Percentiles rank a stretch among this genome's conserved stretches.
These are phyloP conservation scores for Idris sp. DNA, from an alignment of 1,140 invertebrate genomes.

Conservation along the genomic window DNA sequence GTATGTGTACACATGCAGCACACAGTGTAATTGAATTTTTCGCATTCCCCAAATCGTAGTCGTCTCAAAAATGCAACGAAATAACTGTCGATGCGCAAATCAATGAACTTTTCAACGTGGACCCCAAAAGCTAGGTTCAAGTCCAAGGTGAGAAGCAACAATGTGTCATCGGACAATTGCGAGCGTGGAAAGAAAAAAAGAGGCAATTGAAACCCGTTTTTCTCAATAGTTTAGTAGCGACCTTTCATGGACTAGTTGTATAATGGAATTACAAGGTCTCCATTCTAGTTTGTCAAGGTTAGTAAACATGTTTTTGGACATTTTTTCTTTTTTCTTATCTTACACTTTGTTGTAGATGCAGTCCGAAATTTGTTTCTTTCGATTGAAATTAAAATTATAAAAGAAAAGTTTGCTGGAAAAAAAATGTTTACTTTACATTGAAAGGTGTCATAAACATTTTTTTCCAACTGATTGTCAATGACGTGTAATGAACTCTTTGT, in stretches of 20 bases:
- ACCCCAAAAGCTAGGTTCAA: conserved; percentile 17
- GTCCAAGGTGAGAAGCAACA: conserved; percentile 20
- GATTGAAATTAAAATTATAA: no score
- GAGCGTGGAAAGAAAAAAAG: conserved; percentile 22
- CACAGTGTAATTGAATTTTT: conserved; percentile 12
- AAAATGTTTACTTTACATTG: no score
- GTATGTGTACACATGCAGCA: not conserved
- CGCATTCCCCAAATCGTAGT: not conserved
- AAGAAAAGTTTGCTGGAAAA: no score
- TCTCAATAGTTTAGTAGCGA: conserved; percentile 46
- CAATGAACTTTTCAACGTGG: conserved; percentile 4
- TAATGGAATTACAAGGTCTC: conserved; percentile 64
- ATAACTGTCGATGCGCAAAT: not conserved
- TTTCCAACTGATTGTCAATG: no score
- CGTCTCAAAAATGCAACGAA: not conserved
- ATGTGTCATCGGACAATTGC: no score
- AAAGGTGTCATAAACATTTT: no score
- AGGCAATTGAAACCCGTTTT: conserved; percentile 34
- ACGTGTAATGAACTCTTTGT: no score
- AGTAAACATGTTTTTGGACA: conserved; percentile 36
- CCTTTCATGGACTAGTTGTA: conserved; percentile 59
- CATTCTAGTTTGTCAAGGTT: conserved; percentile 60
- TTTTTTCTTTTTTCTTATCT: conserved; percentile 37
- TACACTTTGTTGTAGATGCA: not conserved
- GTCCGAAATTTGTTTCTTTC: no score